These are phyloP conservation scores for Otocyon megalotis DNA, from an alignment of 2,113 vertebrate species.

Conservation along the genomic window DNA sequence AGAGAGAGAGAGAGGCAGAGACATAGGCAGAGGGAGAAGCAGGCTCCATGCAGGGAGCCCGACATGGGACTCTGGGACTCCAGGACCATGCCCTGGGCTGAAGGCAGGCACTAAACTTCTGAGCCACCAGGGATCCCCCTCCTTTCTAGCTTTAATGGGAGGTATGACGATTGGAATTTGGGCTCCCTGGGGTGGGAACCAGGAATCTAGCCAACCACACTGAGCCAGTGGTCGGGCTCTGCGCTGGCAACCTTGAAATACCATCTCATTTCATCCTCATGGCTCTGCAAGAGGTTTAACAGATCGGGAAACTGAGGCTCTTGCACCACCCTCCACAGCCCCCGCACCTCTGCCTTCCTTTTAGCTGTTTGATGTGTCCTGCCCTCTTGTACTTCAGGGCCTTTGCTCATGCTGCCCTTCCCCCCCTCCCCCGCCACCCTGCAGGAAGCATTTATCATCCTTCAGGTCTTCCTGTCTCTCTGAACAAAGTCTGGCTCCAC, in stretches of 20 bases:
- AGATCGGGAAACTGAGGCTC: not conserved
- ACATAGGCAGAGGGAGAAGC: no score
- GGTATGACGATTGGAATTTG: not conserved
- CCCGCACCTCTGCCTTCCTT: not conserved
- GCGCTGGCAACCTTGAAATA: not conserved
- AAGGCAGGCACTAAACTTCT: no score
- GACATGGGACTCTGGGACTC: no score
- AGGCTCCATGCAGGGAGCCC: no score
- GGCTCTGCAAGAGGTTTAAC: not conserved
- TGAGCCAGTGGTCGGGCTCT: not conserved
- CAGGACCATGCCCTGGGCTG: no score
- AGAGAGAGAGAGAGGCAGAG: no score
- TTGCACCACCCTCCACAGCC: not conserved
- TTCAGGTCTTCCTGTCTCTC: not conserved
- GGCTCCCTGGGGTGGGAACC: not conserved
- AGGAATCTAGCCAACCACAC: not conserved
- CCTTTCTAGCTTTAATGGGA: not conserved
- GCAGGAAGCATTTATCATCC: not conserved
- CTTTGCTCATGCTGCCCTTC: not conserved
- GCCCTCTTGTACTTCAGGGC: not conserved
- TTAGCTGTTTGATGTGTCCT: not conserved
- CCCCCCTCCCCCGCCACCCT: no score
- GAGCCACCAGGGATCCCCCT: no score
- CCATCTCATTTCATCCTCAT: not conserved
- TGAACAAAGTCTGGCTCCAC: not conserved